phyloP scores from a whole-genome alignment of 2,888 invertebrate species.

The Pristionchus exspectatus region DNA sequence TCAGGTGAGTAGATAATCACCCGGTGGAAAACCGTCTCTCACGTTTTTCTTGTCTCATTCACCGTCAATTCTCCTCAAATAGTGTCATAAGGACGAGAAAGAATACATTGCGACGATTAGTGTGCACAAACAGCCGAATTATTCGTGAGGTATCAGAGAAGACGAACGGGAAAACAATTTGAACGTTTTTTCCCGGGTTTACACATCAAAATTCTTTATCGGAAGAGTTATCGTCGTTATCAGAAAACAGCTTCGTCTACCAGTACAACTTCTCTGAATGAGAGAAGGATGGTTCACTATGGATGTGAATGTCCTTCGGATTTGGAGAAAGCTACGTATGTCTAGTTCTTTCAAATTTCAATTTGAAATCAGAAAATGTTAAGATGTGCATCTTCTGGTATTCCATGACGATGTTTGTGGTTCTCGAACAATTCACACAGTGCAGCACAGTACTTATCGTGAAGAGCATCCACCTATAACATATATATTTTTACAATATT shows the following conservation, averaged over 20 bases:
- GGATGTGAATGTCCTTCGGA: background rate
- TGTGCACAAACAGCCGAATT: constrained; percentile 28
- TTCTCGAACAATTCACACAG: constrained; percentile 88
- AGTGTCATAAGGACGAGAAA: constrained; percentile 4
- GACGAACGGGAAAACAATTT: background rate
- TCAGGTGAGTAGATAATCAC: constrained; percentile 34
- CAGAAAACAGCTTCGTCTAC: background rate
- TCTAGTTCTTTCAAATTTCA: background rate
- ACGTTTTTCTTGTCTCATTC: constrained; percentile 48
- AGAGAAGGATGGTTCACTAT: background rate
- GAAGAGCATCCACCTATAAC: constrained; percentile 83
- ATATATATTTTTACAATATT: background rate
- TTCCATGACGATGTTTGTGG: constrained; percentile 83
- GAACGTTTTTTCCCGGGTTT: background rate
- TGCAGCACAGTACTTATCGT: constrained; percentile 86
- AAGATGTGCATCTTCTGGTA: background rate
- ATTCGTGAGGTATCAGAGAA: background rate
- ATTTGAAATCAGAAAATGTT: background rate
- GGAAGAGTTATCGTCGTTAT: background rate
- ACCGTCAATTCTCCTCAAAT: constrained; percentile 33
- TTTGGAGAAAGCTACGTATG: background rate
- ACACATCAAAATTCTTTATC: background rate
- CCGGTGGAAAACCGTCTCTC: constrained; percentile 43
- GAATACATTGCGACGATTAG: constrained; percentile 37
- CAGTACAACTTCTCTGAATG: background rate